Conservation (phyloP, 2,113 vertebrate genomes). For the Garra rufa region DNA sequence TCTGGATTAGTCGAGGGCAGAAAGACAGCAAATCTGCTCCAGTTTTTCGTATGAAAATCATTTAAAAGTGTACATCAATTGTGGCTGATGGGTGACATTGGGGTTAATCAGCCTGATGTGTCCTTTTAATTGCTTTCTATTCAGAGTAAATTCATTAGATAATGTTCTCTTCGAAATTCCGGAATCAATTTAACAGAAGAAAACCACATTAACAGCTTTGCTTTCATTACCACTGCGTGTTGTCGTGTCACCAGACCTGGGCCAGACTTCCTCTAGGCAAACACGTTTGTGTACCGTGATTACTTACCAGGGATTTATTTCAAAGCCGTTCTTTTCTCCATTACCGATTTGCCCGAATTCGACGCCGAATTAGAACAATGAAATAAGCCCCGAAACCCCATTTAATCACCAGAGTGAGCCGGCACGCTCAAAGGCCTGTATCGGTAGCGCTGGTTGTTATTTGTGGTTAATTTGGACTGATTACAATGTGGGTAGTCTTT, state of each 20-base stretch:
- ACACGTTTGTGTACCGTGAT: slow-evolving; percentile 81
- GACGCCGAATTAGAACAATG: slow-evolving; percentile 44
- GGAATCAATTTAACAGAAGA: slow-evolving; percentile 97
- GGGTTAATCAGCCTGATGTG: slow-evolving; percentile 96
- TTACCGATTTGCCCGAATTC: slow-evolving; percentile 54
- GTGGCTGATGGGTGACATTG: slow-evolving; percentile 92
- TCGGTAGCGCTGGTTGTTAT: slow-evolving; percentile 52
- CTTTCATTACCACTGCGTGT: slow-evolving; percentile 85
- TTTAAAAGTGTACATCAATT: slow-evolving; percentile 91
- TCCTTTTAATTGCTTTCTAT: slow-evolving; percentile 98
- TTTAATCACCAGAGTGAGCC: slow-evolving; percentile 48
- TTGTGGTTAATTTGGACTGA: slow-evolving; percentile 60
- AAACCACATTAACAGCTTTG: slow-evolving; percentile 88
- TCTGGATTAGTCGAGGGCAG: slow-evolving; percentile 91
- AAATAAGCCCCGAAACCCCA: slow-evolving; percentile 52
- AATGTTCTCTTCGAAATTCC: slow-evolving; percentile 98
- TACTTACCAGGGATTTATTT: slow-evolving; percentile 72
- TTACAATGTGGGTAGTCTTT: slow-evolving; percentile 54
- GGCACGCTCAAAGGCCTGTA: slow-evolving; percentile 52
- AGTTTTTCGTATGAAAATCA: slow-evolving; percentile 88
- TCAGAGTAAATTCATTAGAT: slow-evolving; percentile 99
- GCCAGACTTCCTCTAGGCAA: slow-evolving; percentile 82
- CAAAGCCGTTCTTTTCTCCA: slow-evolving; percentile 67
- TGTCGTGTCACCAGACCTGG: slow-evolving; percentile 74
- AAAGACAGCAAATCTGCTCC: slow-evolving; percentile 86